These are phyloP conservation scores for Drosophila tsacasi DNA, from an alignment of 1,140 invertebrate genomes.

Conservation along the genomic window DNA sequence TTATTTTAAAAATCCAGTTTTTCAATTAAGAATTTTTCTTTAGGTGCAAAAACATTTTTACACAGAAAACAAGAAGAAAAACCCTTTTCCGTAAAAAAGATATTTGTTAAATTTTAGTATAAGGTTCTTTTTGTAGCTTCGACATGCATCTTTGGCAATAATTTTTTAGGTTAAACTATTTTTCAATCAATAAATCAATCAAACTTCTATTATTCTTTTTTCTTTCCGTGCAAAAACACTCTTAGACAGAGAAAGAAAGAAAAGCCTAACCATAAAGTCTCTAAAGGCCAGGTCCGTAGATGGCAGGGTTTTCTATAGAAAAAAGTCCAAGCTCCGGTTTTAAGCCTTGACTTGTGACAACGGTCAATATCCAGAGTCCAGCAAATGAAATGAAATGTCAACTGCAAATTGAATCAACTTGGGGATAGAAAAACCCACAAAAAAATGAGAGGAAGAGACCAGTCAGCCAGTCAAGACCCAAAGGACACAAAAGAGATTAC, in stretches of 20 bases:
- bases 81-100: too few species aligned
- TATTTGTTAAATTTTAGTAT: too few species aligned
- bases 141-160: too few species aligned
- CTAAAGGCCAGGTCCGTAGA: constrained; percentile 43
- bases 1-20: too few species aligned
- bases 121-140: too few species aligned
- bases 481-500: constrained; percentile 19
- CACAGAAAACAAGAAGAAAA: too few species aligned
- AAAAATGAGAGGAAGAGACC: not conserved
- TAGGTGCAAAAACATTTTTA: too few species aligned
- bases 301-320: constrained; percentile 46
- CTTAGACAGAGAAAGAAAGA: constrained; percentile 4
- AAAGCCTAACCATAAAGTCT: constrained; percentile 21
- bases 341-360: constrained; percentile 23
- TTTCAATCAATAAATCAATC: too few species aligned
- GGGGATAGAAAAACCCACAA: constrained; percentile 3
- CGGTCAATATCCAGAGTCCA: constrained; percentile 27
- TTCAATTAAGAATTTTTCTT: too few species aligned
- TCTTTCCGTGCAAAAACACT: constrained; percentile 2
- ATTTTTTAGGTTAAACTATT: too few species aligned
- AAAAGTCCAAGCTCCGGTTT: constrained; percentile 17
- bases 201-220: not conserved
- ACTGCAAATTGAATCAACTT: constrained; percentile 50
- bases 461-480: not conserved
- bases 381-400: constrained; percentile 44